Evolutionary conservation across 2,888 invertebrate species (phyloP), one percentile per base, ranked within the genome.

Genomic region (Sesamia inferens): DNA sequence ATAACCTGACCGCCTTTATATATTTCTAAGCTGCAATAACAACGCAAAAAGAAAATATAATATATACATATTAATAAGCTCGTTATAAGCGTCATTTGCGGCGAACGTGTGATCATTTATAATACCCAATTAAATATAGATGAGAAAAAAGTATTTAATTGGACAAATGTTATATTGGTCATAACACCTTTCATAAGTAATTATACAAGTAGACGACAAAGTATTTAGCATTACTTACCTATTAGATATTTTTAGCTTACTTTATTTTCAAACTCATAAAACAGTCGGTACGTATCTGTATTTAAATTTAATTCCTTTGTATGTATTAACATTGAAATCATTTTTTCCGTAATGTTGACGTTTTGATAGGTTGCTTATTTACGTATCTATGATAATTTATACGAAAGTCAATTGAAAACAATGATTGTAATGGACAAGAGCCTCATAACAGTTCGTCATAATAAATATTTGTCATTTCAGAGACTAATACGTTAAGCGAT

Each of bases 181-280:
- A 72, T 83, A 83, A 75, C 83, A 82, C 81, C 83, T 83, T 82
- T 82, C 81, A 70, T 70, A 72, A 59, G 75, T 81, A 82, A 82
- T 83, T 79, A 79, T 72, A 68, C 69, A 55, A 54, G 42, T 19
- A 62, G 24, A 63, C 0, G 71, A 71, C 71, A 14, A 68, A 74
- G 59, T 69, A 71, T 70, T 73, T 71, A 83, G 65, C 70, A 70
- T 62, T 66, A 58, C 16, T 16, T 57, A 55, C 51, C 54, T 64
- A 67, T 72, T 83, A 70, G 67, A 78, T 72, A 24, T 70, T 74
- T 69, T 65, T 22, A 57, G 6, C 13, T 16, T 48, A n/a, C 24
- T 24, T 10, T 39, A n/a, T 70, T 55, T 68, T 69, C 51, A 48
- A 16, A 63, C 19, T 24, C 31, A 71, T 82, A 73, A 79, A 74